Evolutionary conservation across 1,140 invertebrate species (phyloP), one percentile per base, ranked within the genome.

Genomic region (Charaxes varanes): DNA sequence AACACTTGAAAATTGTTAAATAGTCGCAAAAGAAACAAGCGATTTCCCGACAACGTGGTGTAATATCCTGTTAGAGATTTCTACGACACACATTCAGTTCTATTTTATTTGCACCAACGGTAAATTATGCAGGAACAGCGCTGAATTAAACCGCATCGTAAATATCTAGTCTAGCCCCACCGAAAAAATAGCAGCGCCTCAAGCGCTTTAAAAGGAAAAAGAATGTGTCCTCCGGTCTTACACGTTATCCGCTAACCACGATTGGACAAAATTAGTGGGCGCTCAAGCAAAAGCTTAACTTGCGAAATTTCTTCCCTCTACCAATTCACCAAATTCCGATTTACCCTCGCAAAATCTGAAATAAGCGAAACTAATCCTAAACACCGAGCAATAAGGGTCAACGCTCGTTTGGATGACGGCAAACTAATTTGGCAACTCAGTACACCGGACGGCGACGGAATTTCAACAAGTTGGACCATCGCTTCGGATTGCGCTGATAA

Each of bases 401-500:
- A 41, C 37, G 27, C 24, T 17, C 12, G 21, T 41, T 53, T 33
- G 35, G 53, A 49, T 50, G 22, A 38, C 43, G 19, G 30, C 40
- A 59, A 44, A 49, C 33, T 53, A 66, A 77, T 60, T 72, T 71
- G 66, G 64, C 55, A 53, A 55, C 53, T 56, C 41, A 57, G 56
- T 63, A 54, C 51, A 61, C 58, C 64, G 62, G 59, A 61, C 58
- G 62, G 51, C 57, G 64, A 63, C 64, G 70, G 77, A 81, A 81
- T 81, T 79, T 77, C 77, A 81, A 65, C 73, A 79, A 81, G 77
- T 77, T 68, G 59, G 63, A 61, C 56, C 59, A 62, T 62, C 56
- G 60, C 60, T 62, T 51, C 33, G 36, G 44, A 48, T 61, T 64
- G 53, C 61, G 59, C 36, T 45, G 18, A 27, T 58, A 55, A 43